A percentile compares a stretch with the other conserved stretches of the same genome.
Conservation (phyloP, 2,797 vertebrate genomes). For the Dendrocincla tyrannina region DNA sequence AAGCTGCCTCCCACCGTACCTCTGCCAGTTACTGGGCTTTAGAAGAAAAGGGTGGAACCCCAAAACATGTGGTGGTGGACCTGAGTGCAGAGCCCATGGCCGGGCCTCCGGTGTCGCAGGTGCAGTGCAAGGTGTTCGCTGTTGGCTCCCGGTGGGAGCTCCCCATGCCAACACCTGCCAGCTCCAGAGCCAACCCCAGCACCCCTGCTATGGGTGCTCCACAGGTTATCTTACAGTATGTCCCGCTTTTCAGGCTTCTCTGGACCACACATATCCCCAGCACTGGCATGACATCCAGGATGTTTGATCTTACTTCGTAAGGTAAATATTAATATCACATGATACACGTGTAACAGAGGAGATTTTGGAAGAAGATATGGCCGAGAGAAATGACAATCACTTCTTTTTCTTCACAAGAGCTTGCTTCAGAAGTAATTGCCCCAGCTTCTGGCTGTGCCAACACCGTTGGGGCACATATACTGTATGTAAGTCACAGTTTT, state of each 20-base stretch:
- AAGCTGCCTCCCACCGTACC: accelerated
- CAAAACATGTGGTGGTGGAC: too few species aligned
- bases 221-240: accelerated
- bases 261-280: accelerated
- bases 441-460: neutral
- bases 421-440: neutral
- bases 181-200: too few species aligned
- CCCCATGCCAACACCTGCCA: neutral
- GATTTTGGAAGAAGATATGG: neutral
- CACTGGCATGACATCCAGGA: accelerated
- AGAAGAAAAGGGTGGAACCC: neutral
- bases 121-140: neutral
- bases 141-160: too few species aligned
- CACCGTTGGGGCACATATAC: neutral
- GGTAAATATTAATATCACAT: too few species aligned
- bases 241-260: accelerated
- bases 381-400: neutral
- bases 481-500: too few species aligned
- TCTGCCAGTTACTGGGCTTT: accelerated
- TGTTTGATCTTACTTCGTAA: neutral
- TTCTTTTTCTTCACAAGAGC: neutral
- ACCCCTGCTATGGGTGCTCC: accelerated
- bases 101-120: too few species aligned
- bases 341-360: neutral
- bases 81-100: too few species aligned